Base-by-base conservation (phyloP, 1,140 invertebrate species). In the Onthophagus taurus region DNA sequence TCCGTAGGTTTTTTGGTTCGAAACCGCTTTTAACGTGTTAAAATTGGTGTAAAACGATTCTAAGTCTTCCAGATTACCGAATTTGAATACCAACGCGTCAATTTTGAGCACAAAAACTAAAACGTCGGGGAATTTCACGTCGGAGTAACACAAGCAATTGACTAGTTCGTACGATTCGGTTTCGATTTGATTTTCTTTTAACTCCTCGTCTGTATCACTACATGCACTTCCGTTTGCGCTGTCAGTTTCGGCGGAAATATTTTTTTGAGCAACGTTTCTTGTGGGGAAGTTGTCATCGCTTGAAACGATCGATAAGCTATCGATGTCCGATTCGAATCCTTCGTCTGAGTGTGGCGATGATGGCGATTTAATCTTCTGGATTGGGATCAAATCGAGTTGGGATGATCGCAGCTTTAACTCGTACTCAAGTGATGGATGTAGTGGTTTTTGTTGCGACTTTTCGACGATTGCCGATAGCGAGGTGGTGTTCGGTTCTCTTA, bases 241-340 rank as follows among this genome's bases (percentile, higher is more conserved):
- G 43, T 64, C 61, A 2, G 61, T 63, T 44, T 63, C 62, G 6
- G 44, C 48, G 11, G 26, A 35, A 19, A 37, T 48, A 18, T 54
- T 45, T 3, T 38, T 33, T 7, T 41, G 17, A 39, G 55, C 53
- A 8, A 49, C 48, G 23, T 34, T 42, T 2, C 29, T 24, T 3
- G 42, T 29, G n/a, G 47, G 53, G 31, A 54, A 57, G 31, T 54
- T 56, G 21, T 58, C 59, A 48, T 63, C 61, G 33, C 52, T 59
- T n/a, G 61, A 64, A 6, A 65, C 47, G 31, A 63, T 45, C 9
- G 62, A 61, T 14, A 63, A 44, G 36, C 50, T 64, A 42, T 66
- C 64, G 20, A 63, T 61, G 44, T 66, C 64, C 6, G 64, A 66
- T 52, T 67, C 65, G 49, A 67, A 67, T 3, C 65, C 65, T 50